A percentile compares a stretch with the other conserved stretches of the same genome.
phyloP scores from a whole-genome alignment of 2,113 vertebrate genomes.

The Anarrhichthys ocellatus region DNA sequence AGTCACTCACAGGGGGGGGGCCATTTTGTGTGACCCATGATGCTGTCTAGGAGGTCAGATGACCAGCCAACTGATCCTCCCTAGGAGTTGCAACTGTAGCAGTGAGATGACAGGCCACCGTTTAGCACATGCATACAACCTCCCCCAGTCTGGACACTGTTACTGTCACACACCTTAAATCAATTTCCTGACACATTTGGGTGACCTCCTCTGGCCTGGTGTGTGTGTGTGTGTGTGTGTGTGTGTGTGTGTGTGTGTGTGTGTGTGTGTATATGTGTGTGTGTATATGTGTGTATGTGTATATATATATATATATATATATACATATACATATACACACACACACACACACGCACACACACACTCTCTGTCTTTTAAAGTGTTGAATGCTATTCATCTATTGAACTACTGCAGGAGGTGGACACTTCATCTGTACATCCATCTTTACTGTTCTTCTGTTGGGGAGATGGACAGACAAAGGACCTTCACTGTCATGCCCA shows the following conservation, averaged over 20 bases:
- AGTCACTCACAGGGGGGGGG: background rate
- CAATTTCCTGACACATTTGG: slow-evolving; percentile 48
- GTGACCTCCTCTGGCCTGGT: slow-evolving; percentile 45
- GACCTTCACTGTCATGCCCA: slow-evolving; percentile 9
- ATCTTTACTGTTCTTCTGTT: slow-evolving; percentile 31
- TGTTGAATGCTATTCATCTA: slow-evolving; percentile 38
- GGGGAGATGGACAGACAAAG: slow-evolving; percentile 25
- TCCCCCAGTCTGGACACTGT: slow-evolving; percentile 55
- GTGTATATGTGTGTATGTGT: too few species aligned
- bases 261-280: too few species aligned
- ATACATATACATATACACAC: too few species aligned
- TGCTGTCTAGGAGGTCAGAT: slow-evolving; percentile 51
- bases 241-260: too few species aligned
- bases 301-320: too few species aligned
- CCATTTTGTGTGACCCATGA: slow-evolving; percentile 45
- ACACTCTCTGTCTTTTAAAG: background rate
- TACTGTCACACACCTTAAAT: slow-evolving; percentile 50
- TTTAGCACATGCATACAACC: slow-evolving; percentile 47
- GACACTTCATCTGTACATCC: slow-evolving; percentile 38
- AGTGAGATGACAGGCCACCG: slow-evolving; percentile 64
- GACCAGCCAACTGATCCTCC: slow-evolving; percentile 71
- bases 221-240: too few species aligned
- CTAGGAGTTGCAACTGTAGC: slow-evolving; percentile 74
- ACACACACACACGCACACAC: too few species aligned
- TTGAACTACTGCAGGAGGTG: slow-evolving; percentile 57